Base-by-base conservation (phyloP, 2,888 invertebrate species). In the Synergus umbraculus region DNA sequence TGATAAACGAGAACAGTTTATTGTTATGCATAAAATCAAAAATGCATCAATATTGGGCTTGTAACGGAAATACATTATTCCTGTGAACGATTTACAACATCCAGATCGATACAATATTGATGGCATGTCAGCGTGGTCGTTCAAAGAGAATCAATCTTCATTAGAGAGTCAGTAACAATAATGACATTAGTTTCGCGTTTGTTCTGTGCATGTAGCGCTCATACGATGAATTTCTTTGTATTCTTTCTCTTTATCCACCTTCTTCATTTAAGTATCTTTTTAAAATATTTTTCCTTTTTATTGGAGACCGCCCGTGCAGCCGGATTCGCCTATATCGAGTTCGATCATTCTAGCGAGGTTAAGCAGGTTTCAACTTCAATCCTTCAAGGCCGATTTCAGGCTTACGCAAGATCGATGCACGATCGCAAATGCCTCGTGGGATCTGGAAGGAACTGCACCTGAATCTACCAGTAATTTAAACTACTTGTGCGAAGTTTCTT, bases 91-190 rank as follows among this genome's bases (percentile, higher is more conserved):
- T 73, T 54, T 58, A 73, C 73, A 58, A 73, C n/a, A 37, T 13
- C 54, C 5, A 54, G 76, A 78, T 82, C 79, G 78, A 82, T 83
- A 66, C 73, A 76, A 78, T 78, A 76, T 82, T 78, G 81, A 81
- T 78, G 78, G 79, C 76, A 78, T 79, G 76, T 73, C 54, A 37
- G 37, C 29, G 54, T 49, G 54, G 73, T 73, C 54, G 37, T 10
- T 54, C 54, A 49, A 58, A 58, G 76, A 58, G 77, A 78, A 82
- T 84, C 83, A 83, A 82, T 84, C 83, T 82, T 82, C 81, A 80
- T 82, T 78, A 76, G 49, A 76, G 22, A 41, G 69, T 41, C 81
- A 76, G 77, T 64, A 81, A 78, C 77, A 67, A 37, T 2, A 37
- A 13, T 10, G 78, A 66, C 79, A 80, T 80, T 79, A 60, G 76